phyloP scores from a whole-genome alignment of 2,797 vertebrate genomes.

The Tragopan temminckii region DNA sequence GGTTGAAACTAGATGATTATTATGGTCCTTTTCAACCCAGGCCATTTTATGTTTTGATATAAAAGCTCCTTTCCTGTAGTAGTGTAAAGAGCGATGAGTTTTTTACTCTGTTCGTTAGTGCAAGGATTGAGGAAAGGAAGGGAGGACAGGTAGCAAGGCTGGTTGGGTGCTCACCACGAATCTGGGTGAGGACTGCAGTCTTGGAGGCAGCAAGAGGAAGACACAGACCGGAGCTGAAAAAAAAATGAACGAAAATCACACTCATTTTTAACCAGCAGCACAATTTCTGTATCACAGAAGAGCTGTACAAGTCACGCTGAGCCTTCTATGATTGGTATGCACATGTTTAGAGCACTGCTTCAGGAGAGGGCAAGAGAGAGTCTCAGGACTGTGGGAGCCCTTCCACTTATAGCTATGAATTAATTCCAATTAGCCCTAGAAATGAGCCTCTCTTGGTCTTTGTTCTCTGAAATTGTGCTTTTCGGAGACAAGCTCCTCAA shows the following conservation, averaged over 20 bases:
- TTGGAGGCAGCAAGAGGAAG: background rate
- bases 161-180: accelerated
- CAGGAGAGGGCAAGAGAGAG: constrained; percentile 41
- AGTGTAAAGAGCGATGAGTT: background rate
- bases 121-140: background rate
- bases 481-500: constrained; percentile 41
- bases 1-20: too few relatives aligned
- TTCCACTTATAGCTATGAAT: constrained; percentile 65
- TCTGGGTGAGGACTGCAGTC: background rate
- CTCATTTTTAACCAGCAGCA: constrained; percentile 48
- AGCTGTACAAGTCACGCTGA: constrained; percentile 11
- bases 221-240: background rate
- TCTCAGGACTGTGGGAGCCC: constrained; percentile 49
- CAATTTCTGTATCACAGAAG: constrained; percentile 67
- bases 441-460: constrained; percentile 29
- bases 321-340: constrained; percentile 39
- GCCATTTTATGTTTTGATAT: background rate
- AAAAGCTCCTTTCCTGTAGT: background rate
- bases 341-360: constrained; percentile 49
- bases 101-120: accelerated
- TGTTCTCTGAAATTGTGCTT: constrained; percentile 59
- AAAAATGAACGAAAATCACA: background rate
- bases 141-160: background rate
- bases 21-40: too few relatives aligned
- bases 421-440: constrained; percentile 63